Evolutionary conservation across 2,113 vertebrate genomes (phyloP).

Genomic region (Helogale parvula): DNA sequence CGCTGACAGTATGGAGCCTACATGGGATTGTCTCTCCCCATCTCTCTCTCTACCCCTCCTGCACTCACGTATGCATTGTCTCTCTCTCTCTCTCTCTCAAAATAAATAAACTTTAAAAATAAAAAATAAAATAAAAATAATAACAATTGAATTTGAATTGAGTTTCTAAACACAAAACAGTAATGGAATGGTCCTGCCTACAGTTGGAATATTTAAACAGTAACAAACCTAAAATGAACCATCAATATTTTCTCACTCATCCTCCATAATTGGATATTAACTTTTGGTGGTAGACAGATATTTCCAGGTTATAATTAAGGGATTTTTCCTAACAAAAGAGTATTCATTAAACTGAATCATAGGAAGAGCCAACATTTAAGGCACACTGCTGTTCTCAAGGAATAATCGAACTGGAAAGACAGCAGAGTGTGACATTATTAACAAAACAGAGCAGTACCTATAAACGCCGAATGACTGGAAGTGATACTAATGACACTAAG

Average conservation of each 20-base stretch:
- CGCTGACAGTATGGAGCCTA: no score
- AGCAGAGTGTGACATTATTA: not conserved
- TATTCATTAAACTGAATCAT: not conserved
- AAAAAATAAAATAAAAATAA: no score
- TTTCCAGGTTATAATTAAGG: constrained; percentile 27
- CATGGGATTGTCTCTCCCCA: no score
- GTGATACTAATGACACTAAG: not conserved
- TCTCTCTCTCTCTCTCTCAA: no score
- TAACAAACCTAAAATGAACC: not conserved
- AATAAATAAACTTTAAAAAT: no score
- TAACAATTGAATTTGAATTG: not conserved
- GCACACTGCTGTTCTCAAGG: not conserved
- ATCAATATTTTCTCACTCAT: not conserved
- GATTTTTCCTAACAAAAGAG: not conserved
- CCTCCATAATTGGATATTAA: not conserved
- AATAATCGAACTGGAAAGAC: not conserved
- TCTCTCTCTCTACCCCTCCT: no score
- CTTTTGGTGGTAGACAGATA: not conserved
- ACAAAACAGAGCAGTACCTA: not conserved
- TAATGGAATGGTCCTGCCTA: not conserved
- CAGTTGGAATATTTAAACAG: not conserved
- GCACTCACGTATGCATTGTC: no score
- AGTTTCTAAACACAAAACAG: constrained; percentile 1
- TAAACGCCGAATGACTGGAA: not conserved
- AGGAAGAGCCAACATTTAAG: not conserved